phyloP scores from a whole-genome alignment of 2,888 invertebrate genomes.

The Mayetiola destructor region DNA sequence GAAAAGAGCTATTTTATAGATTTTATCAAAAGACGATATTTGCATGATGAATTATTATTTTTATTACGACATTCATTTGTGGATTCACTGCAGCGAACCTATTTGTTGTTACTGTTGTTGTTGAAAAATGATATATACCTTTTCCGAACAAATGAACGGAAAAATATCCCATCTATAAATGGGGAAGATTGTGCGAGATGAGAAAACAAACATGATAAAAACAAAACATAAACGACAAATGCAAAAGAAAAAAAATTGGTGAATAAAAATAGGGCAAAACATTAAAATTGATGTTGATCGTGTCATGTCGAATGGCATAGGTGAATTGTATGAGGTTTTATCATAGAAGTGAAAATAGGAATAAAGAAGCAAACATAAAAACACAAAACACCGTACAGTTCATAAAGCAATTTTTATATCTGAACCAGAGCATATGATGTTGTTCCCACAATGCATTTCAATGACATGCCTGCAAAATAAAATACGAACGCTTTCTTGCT shows the following conservation, averaged over 20 bases:
- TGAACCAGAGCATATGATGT: not conserved
- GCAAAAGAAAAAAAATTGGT: no score
- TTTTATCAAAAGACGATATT: no score
- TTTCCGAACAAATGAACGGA: no score
- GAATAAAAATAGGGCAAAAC: constrained; percentile 10
- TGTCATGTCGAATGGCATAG: not conserved
- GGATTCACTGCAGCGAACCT: no score
- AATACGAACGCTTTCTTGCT: not conserved
- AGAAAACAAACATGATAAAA: not conserved
- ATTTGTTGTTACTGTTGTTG: no score
- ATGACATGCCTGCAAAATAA: no score
- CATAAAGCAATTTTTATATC: constrained; percentile 16
- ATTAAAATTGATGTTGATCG: not conserved
- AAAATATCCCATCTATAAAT: no score
- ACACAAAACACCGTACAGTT: constrained; percentile 13
- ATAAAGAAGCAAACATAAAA: not conserved
- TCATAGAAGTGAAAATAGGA: not conserved
- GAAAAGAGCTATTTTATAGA: no score
- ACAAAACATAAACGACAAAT: not conserved
- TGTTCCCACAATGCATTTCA: constrained; percentile 1
- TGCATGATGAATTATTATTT: no score
- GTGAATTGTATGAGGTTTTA: not conserved
- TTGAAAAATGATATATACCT: no score
- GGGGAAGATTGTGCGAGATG: no score
- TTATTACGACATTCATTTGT: no score